Percentiles rank a stretch among this genome's conserved stretches.
Evolutionary conservation across 2,888 invertebrate species (phyloP).

Genomic region (Agrilus biguttatus): DNA sequence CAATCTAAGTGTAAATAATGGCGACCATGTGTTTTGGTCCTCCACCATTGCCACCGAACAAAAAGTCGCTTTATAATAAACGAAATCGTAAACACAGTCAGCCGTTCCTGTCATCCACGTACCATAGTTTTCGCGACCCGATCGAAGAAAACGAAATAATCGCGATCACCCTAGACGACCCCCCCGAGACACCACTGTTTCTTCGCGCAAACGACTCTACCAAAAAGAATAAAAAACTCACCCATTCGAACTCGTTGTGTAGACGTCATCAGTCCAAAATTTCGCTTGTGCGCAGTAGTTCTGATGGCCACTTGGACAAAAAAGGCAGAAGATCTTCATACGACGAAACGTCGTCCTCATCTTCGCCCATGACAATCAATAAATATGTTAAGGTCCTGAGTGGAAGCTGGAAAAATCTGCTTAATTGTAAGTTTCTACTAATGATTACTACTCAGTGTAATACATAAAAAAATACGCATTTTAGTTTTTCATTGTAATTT

Average conservation of each 20-base stretch:
- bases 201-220: conserved; percentile 7
- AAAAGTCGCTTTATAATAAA: conserved; percentile 22
- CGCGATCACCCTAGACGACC: conserved; percentile 17
- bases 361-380: conserved; percentile 35
- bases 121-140: conserved; percentile 41
- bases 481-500: no score
- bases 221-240: conserved; percentile 16
- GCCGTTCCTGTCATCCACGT: conserved; percentile 35
- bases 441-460: no score
- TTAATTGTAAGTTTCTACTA: conserved; percentile 50
- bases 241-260: conserved; percentile 35
- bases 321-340: conserved; percentile 5
- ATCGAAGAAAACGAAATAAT: conserved; percentile 32
- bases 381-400: conserved; percentile 61
- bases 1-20: conserved; percentile 24
- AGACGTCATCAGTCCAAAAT: conserved; percentile 16
- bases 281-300: conserved; percentile 49
- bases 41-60: conserved; percentile 42
- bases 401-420: conserved; percentile 67
- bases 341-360: conserved; percentile 11
- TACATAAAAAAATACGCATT: no score
- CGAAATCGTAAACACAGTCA: conserved; percentile 17
- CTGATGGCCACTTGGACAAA: conserved; percentile 51
- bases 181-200: conserved; percentile 16
- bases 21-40: conserved; percentile 42